phyloP scores from a whole-genome alignment of 64 coral and sea anemone species.

The Montipora capricornis region DNA sequence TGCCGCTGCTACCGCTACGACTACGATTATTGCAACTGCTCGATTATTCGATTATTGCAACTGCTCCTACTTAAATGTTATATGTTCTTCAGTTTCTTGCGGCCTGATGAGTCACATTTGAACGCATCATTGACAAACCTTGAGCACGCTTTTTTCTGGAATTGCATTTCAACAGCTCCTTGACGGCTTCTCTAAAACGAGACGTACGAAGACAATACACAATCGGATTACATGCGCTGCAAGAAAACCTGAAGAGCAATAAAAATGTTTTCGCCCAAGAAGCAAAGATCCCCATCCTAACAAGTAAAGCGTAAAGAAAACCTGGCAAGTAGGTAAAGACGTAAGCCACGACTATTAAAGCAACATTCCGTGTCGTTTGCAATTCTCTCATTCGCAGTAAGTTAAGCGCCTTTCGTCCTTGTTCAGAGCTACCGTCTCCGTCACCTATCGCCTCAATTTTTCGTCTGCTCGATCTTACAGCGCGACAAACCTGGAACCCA shows the following conservation, averaged over 20 bases:
- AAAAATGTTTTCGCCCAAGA: neutral
- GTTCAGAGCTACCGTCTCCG: neutral
- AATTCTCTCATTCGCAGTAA: neutral
- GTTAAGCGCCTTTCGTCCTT: neutral
- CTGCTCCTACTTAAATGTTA: no score
- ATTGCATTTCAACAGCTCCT: neutral
- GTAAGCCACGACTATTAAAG: neutral
- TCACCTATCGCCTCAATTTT: neutral
- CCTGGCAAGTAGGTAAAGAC: neutral
- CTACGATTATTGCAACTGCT: no score
- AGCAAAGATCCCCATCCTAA: neutral
- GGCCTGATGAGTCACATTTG: no score
- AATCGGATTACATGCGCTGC: neutral
- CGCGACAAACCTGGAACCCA: neutral
- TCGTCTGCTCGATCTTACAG: neutral
- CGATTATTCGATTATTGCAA: no score
- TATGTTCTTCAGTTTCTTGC: no score
- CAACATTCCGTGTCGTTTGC: conserved; percentile 2
- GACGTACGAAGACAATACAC: neutral
- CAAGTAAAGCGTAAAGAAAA: neutral
- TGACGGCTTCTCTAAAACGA: conserved; percentile 1
- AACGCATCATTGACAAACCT: no score
- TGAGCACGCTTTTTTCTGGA: neutral
- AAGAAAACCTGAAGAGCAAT: neutral
- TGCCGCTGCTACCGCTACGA: no score